Evolutionary conservation across 37 sponge, comb jelly and placozoan species (phyloP), one percentile per base, ranked within the genome.

Genomic region (Ianthella basta): DNA sequence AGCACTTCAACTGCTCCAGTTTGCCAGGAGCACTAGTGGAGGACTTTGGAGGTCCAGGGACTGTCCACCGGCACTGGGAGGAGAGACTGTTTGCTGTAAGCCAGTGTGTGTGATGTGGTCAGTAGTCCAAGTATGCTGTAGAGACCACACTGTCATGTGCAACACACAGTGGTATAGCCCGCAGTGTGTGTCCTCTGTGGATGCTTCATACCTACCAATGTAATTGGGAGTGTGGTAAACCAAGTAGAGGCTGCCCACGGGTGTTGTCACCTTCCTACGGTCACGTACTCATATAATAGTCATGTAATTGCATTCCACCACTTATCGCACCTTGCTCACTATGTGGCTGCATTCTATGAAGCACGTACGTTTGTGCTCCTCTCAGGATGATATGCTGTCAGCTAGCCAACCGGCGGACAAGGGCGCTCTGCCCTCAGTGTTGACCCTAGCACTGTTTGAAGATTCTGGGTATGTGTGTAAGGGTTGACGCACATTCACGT

Each of bases 381-480:
- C 8, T 33, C 55, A 93, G 94, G 81, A 90, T 35, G 94, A 90
- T 38, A 29, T 86, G 24, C 90, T 93, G 94, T 84, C 88, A 13
- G 84, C 35, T 6, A 19, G 59, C 20, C 41, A 54, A 15, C 29
- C 25, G 6, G 32, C 8, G 20, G 32, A 66, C 54, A 24, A 75
- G 19, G 4, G 44, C 20, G 68, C 68, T 16, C 60, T 84, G 1
- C 25, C 87, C 0, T 89, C 91, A 18, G 50, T 78, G 19, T 55
- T 93, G 33, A 93, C 94, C 44, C 72, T 93, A 30, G 91, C 94
- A 18, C 59, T 90, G 50, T 56, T 93, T 24, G 79, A 93, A 56
- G 94, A 93, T 74, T 84, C 94, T 16, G 94, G 94, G 94, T 93
- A 60, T 69, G 84, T 34, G 23, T 12, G 15, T 63, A 27, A 63